phyloP scores from a whole-genome alignment of 2,888 invertebrate species.

The Lypha dubia region DNA sequence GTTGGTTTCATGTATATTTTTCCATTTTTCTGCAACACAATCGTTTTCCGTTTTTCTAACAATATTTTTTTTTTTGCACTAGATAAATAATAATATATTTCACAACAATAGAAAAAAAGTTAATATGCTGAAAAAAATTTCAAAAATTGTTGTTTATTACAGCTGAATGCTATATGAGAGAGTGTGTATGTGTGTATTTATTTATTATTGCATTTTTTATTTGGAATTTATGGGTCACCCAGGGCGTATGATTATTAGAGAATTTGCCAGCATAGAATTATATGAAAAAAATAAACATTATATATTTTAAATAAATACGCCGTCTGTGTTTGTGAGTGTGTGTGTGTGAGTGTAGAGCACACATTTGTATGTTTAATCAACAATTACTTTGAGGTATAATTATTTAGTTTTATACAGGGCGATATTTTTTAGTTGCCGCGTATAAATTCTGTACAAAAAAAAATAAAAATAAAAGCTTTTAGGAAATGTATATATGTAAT shows the following conservation, averaged over 20 bases:
- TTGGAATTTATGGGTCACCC: constrained; percentile 46
- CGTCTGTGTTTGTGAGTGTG: no score
- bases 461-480: no score
- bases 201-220: constrained; percentile 20
- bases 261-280: background rate
- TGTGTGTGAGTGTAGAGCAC: no score
- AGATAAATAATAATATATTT: constrained; percentile 31
- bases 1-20: background rate
- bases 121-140: background rate
- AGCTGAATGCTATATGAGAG: background rate
- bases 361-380: background rate
- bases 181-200: background rate
- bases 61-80: constrained; percentile 33
- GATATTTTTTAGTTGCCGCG: background rate
- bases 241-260: constrained; percentile 49
- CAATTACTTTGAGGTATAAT: constrained; percentile 3
- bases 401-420: background rate
- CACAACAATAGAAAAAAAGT: background rate
- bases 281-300: background rate
- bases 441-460: no score
- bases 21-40: background rate
- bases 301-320: constrained; percentile 1
- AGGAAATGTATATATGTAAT: no score
- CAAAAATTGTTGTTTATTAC: background rate
- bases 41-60: constrained; percentile 10